phyloP scores from a whole-genome alignment of 2,113 vertebrate genomes.

The Pseudorectes ferrugineus region DNA sequence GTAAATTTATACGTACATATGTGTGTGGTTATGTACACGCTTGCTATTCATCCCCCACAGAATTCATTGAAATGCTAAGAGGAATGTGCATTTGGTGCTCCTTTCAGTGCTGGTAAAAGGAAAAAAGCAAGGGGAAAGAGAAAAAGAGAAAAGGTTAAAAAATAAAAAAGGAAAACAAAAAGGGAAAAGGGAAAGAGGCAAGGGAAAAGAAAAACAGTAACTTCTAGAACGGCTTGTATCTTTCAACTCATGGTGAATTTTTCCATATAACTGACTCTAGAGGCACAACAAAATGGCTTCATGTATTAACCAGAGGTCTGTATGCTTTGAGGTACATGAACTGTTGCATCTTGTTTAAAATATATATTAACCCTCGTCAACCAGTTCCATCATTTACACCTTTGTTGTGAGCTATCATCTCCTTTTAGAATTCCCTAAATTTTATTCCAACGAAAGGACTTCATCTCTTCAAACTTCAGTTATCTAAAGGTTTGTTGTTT shows the following conservation, averaged over 20 bases:
- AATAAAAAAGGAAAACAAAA: accelerated
- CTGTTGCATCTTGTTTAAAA: background rate
- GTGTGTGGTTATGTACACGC: constrained; percentile 71
- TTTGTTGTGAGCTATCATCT: background rate
- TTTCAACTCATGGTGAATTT: background rate
- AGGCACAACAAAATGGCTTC: background rate
- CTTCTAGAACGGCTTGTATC: background rate
- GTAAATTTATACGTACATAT: constrained; percentile 80
- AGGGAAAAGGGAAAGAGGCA: background rate
- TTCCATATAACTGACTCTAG: background rate
- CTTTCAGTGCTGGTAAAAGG: constrained; percentile 29
- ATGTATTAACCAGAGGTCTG: background rate
- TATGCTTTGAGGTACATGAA: background rate
- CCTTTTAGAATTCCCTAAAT: background rate
- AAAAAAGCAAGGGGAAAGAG: accelerated
- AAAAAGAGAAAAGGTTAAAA: background rate
- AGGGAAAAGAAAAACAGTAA: background rate
- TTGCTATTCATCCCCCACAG: constrained; percentile 65
- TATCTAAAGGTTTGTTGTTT: background rate
- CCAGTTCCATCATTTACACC: background rate
- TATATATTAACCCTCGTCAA: background rate
- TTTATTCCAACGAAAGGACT: background rate
- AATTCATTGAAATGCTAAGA: constrained; percentile 67
- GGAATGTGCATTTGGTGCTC: constrained; percentile 59
- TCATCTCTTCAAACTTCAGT: background rate